phyloP scores from a whole-genome alignment of 2,113 vertebrate genomes.

The Pedetes capensis region DNA sequence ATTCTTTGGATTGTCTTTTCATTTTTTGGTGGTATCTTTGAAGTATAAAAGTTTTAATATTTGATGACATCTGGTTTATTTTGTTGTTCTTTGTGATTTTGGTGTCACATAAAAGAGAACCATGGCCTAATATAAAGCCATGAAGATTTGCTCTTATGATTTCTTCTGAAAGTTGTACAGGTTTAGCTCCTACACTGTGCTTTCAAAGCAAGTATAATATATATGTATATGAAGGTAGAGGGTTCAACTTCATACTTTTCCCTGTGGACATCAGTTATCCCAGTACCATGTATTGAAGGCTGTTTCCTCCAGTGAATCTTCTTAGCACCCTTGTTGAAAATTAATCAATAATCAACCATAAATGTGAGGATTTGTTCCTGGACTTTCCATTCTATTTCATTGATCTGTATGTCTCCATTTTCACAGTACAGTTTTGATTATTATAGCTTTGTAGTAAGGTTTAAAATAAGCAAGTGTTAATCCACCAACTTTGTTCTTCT shows the following conservation, averaged over 20 bases:
- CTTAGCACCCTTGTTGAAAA: not conserved
- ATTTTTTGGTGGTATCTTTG: not conserved
- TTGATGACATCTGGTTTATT: not conserved
- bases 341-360: not conserved
- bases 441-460: not conserved
- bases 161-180: not conserved
- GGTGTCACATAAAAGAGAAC: not conserved
- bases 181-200: not conserved
- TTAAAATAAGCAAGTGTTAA: not conserved
- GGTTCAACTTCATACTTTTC: not conserved
- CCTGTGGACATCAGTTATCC: not conserved
- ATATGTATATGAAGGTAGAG: not conserved
- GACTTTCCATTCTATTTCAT: not conserved
- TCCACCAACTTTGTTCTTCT: not conserved
- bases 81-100: not conserved
- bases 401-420: not conserved
- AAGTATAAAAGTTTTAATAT: not conserved
- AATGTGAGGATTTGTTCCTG: not conserved
- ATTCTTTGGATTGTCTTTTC: too few species aligned
- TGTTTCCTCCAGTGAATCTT: not conserved
- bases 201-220: too few species aligned
- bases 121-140: not conserved
- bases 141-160: not conserved
- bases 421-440: not conserved
- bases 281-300: not conserved